A percentile compares a stretch with the other conserved stretches of the same genome.
Conservation (phyloP, 2,113 vertebrate genomes). For the Anseranas semipalmata region DNA sequence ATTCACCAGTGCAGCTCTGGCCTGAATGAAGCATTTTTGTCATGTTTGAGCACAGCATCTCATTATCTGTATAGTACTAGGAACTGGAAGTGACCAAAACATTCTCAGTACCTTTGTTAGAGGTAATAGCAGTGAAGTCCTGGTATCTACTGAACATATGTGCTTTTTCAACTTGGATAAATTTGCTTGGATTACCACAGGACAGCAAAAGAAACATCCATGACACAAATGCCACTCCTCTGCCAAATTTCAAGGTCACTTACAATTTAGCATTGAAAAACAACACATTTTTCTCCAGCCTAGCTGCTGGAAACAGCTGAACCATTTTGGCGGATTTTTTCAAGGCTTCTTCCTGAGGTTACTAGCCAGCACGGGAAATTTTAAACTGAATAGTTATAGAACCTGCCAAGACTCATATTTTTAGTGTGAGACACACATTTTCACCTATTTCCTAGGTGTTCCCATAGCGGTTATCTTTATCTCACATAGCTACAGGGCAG, state of each 20-base stretch:
- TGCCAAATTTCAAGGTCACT: slow-evolving; percentile 66
- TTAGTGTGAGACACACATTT: neutral
- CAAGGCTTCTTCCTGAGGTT: neutral
- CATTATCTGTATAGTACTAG: neutral
- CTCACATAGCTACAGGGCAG: neutral
- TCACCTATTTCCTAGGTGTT: neutral
- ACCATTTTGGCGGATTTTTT: neutral
- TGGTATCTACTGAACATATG: slow-evolving; percentile 34
- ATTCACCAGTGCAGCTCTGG: neutral
- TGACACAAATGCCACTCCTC: slow-evolving; percentile 23
- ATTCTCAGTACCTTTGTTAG: neutral
- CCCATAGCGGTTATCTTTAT: neutral
- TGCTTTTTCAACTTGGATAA: slow-evolving; percentile 47
- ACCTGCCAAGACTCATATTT: neutral
- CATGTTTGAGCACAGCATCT: neutral
- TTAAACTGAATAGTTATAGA: slow-evolving; percentile 4
- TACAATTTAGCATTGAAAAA: slow-evolving; percentile 23
- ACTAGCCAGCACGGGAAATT: slow-evolving; percentile 12
- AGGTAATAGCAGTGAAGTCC: neutral
- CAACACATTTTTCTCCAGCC: slow-evolving; percentile 14
- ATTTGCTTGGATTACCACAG: slow-evolving; percentile 34
- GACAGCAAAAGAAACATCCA: slow-evolving; percentile 28
- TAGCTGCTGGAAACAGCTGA: slow-evolving; percentile 40
- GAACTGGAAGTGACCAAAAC: neutral
- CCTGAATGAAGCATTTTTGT: neutral